Evolutionary conservation across 2,113 vertebrate species (phyloP).

Genomic region (Melanocharis versteri): DNA sequence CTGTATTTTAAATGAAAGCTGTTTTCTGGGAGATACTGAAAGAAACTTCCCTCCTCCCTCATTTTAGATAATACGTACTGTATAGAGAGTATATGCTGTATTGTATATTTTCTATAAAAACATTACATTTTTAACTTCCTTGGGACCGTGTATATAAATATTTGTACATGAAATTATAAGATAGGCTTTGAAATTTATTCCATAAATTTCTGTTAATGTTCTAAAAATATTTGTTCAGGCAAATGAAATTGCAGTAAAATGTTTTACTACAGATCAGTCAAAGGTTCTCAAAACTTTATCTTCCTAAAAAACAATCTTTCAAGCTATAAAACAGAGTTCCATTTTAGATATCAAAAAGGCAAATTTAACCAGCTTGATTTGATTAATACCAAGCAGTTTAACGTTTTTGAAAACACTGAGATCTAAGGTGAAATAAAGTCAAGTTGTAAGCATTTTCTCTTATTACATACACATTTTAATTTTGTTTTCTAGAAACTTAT

Average conservation of each 20-base stretch:
- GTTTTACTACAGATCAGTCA: slow-evolving; percentile 50
- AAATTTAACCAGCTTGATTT: slow-evolving; percentile 23
- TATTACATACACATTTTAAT: background rate
- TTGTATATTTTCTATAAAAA: slow-evolving; percentile 60
- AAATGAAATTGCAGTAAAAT: slow-evolving; percentile 60
- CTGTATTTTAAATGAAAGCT: background rate
- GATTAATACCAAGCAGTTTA: background rate
- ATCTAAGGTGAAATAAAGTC: background rate
- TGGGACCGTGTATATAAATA: slow-evolving; percentile 50
- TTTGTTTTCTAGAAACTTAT: background rate
- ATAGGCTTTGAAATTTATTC: slow-evolving; percentile 52
- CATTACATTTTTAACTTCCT: slow-evolving; percentile 51
- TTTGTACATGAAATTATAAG: slow-evolving; percentile 48
- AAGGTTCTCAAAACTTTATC: slow-evolving; percentile 52
- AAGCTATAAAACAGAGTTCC: slow-evolving; percentile 3
- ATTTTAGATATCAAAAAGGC: slow-evolving; percentile 9
- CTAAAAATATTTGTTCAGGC: slow-evolving; percentile 56
- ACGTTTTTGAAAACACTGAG: background rate
- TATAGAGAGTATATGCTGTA: background rate
- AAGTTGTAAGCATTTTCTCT: background rate
- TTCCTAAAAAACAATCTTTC: slow-evolving; percentile 43
- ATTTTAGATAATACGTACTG: background rate
- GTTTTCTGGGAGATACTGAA: background rate
- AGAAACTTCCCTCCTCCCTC: background rate
- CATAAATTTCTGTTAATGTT: slow-evolving; percentile 56